phyloP scores from a whole-genome alignment of 2,888 invertebrate species.

The Eupithecia pulchellata region DNA sequence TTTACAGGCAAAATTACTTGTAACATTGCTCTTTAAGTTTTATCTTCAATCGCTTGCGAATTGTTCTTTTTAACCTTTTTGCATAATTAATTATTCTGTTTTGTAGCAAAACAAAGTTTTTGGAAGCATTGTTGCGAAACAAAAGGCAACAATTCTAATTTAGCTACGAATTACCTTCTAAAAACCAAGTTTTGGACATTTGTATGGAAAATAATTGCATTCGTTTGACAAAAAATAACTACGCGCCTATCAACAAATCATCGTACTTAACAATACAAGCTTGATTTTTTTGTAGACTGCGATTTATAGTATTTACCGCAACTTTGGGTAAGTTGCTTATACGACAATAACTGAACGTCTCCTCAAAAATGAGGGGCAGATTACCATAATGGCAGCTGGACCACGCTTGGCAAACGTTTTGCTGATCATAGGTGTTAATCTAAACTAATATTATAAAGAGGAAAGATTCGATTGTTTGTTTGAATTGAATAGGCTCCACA shows the following conservation, averaged over 20 bases:
- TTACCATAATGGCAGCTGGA: too few species aligned
- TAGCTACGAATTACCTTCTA: not conserved
- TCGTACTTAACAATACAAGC: not conserved
- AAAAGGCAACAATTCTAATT: not conserved
- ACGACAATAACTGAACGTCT: too few species aligned
- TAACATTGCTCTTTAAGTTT: constrained; percentile 1
- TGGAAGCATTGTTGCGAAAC: not conserved
- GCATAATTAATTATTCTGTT: constrained; percentile 10
- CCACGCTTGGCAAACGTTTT: too few species aligned
- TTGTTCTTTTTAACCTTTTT: constrained; percentile 2
- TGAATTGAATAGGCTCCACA: too few species aligned
- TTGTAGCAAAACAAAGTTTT: constrained; percentile 2
- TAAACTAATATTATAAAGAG: too few species aligned
- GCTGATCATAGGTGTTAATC: too few species aligned
- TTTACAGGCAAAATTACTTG: not conserved
- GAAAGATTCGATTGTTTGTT: too few species aligned
- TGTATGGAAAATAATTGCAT: not conserved
- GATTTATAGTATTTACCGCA: too few species aligned
- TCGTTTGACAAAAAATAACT: not conserved
- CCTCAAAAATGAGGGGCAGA: too few species aligned
- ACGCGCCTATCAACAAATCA: constrained; percentile 4
- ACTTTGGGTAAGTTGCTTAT: too few species aligned
- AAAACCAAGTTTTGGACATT: constrained; percentile 5
- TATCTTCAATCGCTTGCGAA: constrained; percentile 6
- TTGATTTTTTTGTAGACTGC: not conserved